Evolutionary conservation across 2,113 vertebrate genomes (phyloP), one percentile per base, ranked within the genome.

Genomic region (Rousettus leschenaultii): DNA sequence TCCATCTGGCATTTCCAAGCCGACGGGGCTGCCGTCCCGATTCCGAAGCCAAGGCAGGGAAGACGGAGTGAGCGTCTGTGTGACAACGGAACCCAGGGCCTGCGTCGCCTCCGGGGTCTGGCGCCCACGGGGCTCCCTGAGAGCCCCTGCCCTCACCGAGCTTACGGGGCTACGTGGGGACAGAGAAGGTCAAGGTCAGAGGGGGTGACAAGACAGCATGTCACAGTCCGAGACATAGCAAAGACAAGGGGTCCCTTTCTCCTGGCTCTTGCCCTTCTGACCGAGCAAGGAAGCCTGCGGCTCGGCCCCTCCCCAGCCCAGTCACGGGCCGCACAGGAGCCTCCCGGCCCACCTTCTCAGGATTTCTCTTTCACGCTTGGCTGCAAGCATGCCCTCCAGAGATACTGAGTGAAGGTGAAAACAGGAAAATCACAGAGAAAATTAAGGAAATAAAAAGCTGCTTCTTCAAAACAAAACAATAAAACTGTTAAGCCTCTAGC

Each of bases 381-480:
- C 33, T 59, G 6, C 30, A 90, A 80, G 22, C 24, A 59, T 35
- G 19, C 48, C n/a, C 48, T 96, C 7, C 53, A 61, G 13, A 65
- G 26, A 2, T 40, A 73, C 53, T 65, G 18, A 90, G 71, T 51
- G 10, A 65, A 57, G 73, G 5, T 40, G 28, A 84, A 91, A 79
- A 63, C 21, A 35, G 70, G 30, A 77, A 65, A 85, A 35, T 11
- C 9, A 19, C 8, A 57, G n/a, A 75, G 66, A 61, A 59, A 90
- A 53, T 38, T 40, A 24, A 48, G n/a, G 65, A 87, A 95, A 70
- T 38, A 51, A 77, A 89, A 95, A 85, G 7, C 22, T 53, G n/a
- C 19, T 40, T 68, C 61, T 89, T 87, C n/a, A 91, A 85, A 85
- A 87, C 51, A 75, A 82, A 55, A 70, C 35, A 51, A 45, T 61